A percentile compares a stretch with the other conserved stretches of the same genome.
Evolutionary conservation across 2,113 vertebrate species (phyloP).

Genomic region (Columba livia): DNA sequence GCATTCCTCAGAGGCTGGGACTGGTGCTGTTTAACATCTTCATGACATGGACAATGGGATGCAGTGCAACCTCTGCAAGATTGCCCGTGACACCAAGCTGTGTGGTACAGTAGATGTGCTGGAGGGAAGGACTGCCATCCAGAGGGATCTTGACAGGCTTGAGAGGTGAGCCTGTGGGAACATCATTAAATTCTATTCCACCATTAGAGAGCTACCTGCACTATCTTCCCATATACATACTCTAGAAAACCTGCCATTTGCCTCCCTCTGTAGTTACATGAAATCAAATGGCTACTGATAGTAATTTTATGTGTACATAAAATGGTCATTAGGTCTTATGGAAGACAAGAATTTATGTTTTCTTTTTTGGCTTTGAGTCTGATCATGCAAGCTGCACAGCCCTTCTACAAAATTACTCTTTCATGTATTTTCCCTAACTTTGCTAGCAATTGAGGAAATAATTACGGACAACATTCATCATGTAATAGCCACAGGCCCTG

Average conservation of each 20-base stretch:
- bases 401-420: not conserved
- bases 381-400: not conserved
- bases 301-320: not conserved
- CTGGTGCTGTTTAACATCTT: too few species aligned
- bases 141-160: too few species aligned
- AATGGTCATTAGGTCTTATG: not conserved
- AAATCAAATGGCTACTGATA: not conserved
- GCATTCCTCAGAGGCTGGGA: too few species aligned
- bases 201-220: too few species aligned
- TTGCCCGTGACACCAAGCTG: too few species aligned
- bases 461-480: not conserved
- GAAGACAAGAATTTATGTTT: not conserved
- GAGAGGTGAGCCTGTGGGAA: too few species aligned
- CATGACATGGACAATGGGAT: too few species aligned
- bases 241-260: not conserved
- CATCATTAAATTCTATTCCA: too few species aligned
- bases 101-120: too few species aligned
- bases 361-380: not conserved
- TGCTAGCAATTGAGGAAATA: not conserved
- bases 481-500: not conserved
- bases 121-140: too few species aligned
- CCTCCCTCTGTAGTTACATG: not conserved
- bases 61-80: too few species aligned
- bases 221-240: not conserved
- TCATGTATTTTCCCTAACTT: not conserved